These are phyloP conservation scores for Diabrotica virgifera DNA, from an alignment of 1,140 invertebrate genomes.

Conservation along the genomic window DNA sequence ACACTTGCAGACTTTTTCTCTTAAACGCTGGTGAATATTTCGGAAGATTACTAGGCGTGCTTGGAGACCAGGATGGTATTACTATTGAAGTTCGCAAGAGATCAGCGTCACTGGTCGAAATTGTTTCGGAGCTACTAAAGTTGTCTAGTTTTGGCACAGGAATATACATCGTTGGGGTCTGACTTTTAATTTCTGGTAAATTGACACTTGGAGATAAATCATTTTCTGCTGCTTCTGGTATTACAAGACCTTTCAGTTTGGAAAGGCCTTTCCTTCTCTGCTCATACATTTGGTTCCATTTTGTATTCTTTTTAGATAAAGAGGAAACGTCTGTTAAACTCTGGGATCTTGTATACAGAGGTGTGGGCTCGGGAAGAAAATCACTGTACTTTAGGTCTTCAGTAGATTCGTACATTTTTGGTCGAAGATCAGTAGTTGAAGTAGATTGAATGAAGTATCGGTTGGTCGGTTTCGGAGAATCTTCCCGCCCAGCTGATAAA, in stretches of 20 bases:
- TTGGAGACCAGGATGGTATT: slow-evolving; percentile 53
- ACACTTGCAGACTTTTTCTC: slow-evolving; percentile 67
- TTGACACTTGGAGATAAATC: slow-evolving; percentile 56
- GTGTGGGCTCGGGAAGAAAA: slow-evolving; percentile 25
- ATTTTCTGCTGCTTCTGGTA: slow-evolving; percentile 64
- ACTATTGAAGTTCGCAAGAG: slow-evolving; percentile 22
- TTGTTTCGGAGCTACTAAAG: slow-evolving; percentile 18
- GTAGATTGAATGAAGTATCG: slow-evolving; percentile 20
- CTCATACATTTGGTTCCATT: slow-evolving; percentile 66
- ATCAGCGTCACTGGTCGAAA: slow-evolving; percentile 3
- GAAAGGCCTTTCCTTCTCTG: slow-evolving; percentile 76
- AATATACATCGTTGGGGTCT: slow-evolving; percentile 11
- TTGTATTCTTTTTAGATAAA: slow-evolving; percentile 50
- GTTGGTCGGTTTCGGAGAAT: slow-evolving; percentile 8
- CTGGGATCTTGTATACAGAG: slow-evolving; percentile 49
- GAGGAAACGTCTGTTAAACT: slow-evolving; percentile 50
- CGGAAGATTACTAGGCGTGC: slow-evolving; percentile 56
- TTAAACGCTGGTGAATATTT: slow-evolving; percentile 85
- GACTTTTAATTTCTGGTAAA: slow-evolving; percentile 78
- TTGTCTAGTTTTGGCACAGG: slow-evolving; percentile 24
- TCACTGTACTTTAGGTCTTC: slow-evolving; percentile 26
- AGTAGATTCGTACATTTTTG: slow-evolving; percentile 23
- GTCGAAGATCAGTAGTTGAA: slow-evolving; percentile 35
- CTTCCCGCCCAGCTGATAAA: not conserved
- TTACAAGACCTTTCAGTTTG: slow-evolving; percentile 80